Evolutionary conservation across 2,113 vertebrate species (phyloP).

Genomic region (Epinephelus fuscoguttatus): DNA sequence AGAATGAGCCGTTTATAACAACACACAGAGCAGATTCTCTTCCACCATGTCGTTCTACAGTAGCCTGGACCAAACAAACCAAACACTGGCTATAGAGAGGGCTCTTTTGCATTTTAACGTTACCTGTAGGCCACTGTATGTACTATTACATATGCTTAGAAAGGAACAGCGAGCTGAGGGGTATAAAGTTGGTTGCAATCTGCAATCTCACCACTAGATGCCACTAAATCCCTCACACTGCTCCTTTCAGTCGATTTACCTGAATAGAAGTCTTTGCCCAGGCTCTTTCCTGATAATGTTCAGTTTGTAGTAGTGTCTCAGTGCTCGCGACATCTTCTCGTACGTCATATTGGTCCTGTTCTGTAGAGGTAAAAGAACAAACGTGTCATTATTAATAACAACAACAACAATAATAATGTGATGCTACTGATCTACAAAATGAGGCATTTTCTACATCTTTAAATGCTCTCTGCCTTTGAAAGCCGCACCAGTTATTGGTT

Average conservation of each 20-base stretch:
- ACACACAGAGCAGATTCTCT: no score
- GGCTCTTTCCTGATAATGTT: conserved; percentile 99
- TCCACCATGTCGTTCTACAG: no score
- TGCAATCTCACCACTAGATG: no score
- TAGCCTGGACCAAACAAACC: no score
- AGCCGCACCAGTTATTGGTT: neutral
- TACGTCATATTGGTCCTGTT: conserved; percentile 99
- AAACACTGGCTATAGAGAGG: no score
- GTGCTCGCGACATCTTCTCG: conserved; percentile 99
- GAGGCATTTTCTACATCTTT: neutral
- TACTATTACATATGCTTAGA: no score
- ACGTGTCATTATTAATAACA: neutral
- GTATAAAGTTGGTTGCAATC: no score
- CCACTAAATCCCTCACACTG: no score
- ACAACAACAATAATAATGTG: neutral
- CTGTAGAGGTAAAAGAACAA: conserved; percentile 75
- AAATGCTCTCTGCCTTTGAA: neutral
- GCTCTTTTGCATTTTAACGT: no score
- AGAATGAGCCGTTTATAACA: no score
- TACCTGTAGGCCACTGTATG: no score
- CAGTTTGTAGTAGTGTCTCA: conserved; percentile 99
- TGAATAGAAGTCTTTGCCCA: conserved; percentile 94
- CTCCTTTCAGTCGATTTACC: conserved; percentile 45
- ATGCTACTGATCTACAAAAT: neutral
- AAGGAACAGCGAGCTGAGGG: no score